Evolutionary conservation across 2,888 invertebrate species (phyloP).

Genomic region (Rhogogaster chlorosoma): DNA sequence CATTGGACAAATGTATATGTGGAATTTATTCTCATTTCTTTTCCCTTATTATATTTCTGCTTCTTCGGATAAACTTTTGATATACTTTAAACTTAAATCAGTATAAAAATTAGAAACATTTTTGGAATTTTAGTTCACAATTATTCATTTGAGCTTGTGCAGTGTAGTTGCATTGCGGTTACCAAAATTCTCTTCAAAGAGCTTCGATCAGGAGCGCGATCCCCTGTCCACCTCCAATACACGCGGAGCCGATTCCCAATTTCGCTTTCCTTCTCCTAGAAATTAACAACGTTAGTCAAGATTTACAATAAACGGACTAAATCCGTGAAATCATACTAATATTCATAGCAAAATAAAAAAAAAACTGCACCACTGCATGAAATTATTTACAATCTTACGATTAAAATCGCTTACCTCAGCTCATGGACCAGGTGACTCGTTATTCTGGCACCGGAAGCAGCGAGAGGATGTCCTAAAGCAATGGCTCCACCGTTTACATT

Average conservation of each 20-base stretch:
- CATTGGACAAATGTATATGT: neutral
- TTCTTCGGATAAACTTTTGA: neutral
- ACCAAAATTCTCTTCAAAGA: constrained; percentile 77
- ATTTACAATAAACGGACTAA: neutral
- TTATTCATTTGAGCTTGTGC: constrained; percentile 5
- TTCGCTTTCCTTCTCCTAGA: constrained; percentile 80
- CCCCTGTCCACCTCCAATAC: constrained; percentile 99
- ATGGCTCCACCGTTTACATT: constrained; percentile 98
- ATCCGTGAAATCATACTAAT: too few relatives aligned
- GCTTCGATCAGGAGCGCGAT: constrained; percentile 95
- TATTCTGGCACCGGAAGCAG: constrained; percentile 96
- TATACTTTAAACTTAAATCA: neutral
- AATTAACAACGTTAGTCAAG: neutral
- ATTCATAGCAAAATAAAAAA: too few relatives aligned
- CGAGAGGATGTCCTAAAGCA: constrained; percentile 97
- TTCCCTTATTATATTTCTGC: neutral
- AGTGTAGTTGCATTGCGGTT: constrained; percentile 49
- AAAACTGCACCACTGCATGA: neutral
- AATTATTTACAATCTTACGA: neutral
- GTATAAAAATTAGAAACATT: neutral
- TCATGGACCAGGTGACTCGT: constrained; percentile 95
- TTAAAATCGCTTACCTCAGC: constrained; percentile 83
- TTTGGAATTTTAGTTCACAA: neutral
- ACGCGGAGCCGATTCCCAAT: constrained; percentile 96
- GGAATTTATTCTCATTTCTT: neutral